Evolutionary conservation across 2,113 vertebrate genomes (phyloP).

Genomic region (Donacobius atricapilla): DNA sequence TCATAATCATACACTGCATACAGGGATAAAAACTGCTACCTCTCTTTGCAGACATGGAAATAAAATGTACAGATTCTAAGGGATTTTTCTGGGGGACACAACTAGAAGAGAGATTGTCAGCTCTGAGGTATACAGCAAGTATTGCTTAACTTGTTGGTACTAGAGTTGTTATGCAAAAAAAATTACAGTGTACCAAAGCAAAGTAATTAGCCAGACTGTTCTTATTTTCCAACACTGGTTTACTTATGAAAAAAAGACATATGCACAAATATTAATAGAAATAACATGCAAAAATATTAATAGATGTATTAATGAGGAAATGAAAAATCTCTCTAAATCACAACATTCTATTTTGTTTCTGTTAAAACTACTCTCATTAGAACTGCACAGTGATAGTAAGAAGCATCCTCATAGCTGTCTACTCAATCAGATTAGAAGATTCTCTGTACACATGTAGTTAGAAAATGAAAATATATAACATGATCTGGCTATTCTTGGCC

Average conservation of each 20-base stretch:
- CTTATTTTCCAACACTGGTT: not conserved
- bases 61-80: not conserved
- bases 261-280: not conserved
- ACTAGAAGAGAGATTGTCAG: not conserved
- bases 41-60: not conserved
- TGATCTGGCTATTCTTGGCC: not conserved
- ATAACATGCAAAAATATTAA: not conserved
- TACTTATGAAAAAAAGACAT: not conserved
- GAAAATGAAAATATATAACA: not conserved
- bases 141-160: not conserved
- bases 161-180: not conserved
- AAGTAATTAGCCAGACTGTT: not conserved
- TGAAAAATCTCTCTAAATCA: not conserved
- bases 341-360: not conserved
- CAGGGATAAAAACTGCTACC: not conserved
- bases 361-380: not conserved
- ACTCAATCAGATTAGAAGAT: not conserved
- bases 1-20: not conserved
- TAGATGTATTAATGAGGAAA: not conserved
- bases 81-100: not conserved
- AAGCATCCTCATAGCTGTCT: not conserved
- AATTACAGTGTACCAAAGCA: not conserved
- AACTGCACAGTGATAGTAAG: not conserved
- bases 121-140: not conserved
- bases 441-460: not conserved